Evolutionary conservation across 2,888 invertebrate species (phyloP).

Genomic region (Thymelicus acteon): DNA sequence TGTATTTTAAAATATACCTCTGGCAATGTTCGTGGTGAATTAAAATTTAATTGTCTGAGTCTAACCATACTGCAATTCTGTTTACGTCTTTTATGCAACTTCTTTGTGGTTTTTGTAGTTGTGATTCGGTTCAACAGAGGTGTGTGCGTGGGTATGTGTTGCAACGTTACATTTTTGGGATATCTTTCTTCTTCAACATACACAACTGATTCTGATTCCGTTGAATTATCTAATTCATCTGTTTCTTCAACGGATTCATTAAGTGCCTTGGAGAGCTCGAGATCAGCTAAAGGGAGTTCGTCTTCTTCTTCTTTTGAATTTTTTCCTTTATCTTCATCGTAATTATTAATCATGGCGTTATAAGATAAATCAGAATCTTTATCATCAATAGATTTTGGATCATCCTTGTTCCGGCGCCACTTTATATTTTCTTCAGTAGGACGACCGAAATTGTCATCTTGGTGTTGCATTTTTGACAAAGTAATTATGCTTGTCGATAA

Average conservation of each 20-base stretch:
- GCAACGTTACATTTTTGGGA: constrained; percentile 45
- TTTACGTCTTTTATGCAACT: constrained; percentile 40
- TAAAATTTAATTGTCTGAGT: constrained; percentile 63
- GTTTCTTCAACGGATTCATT: constrained; percentile 29
- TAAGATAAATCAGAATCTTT: constrained; percentile 57
- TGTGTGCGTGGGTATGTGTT: background rate
- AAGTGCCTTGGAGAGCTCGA: constrained; percentile 7
- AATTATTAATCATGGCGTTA: constrained; percentile 58
- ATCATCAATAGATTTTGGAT: constrained; percentile 31
- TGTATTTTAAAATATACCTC: constrained; percentile 56
- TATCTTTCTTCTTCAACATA: constrained; percentile 45
- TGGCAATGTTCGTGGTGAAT: constrained; percentile 64
- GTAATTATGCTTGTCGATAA: background rate
- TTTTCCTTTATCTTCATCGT: constrained; percentile 53
- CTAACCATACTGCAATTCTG: constrained; percentile 62
- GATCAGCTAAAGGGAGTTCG: constrained; percentile 3
- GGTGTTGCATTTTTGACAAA: background rate
- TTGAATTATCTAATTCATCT: constrained; percentile 40
- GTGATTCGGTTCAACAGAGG: background rate
- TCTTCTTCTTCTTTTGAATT: constrained; percentile 22
- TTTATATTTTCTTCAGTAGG: constrained; percentile 14
- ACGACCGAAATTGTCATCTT: constrained; percentile 12
- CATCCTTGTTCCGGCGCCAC: constrained; percentile 33
- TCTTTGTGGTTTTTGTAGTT: background rate
- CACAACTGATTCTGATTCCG: constrained; percentile 30